These are phyloP conservation scores for Pimpla rufipes DNA, from an alignment of 2,888 invertebrate species.

Conservation along the genomic window DNA sequence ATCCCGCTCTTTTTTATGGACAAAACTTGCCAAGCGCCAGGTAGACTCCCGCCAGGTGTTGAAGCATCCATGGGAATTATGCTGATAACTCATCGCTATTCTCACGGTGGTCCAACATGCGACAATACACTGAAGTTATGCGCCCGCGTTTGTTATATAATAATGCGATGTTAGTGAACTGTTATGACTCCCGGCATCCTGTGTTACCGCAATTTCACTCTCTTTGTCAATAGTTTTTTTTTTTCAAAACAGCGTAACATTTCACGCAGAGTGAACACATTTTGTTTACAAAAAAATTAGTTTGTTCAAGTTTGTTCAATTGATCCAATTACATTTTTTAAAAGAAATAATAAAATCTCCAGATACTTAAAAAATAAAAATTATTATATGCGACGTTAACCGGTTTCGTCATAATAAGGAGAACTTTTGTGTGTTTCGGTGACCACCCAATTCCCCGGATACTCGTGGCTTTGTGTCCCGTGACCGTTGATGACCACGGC, in stretches of 20 bases:
- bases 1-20: slow-evolving; percentile 73
- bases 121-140: slow-evolving; percentile 60
- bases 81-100: slow-evolving; percentile 84
- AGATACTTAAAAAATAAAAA: too few species aligned
- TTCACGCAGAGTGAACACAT: too few species aligned
- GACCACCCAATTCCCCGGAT: slow-evolving; percentile 39
- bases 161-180: slow-evolving; percentile 36
- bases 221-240: neutral
- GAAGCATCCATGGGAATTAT: slow-evolving; percentile 84
- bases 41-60: slow-evolving; percentile 82
- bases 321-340: too few species aligned
- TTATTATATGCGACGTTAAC: too few species aligned
- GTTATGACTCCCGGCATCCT: slow-evolving; percentile 53
- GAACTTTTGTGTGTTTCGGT: neutral
- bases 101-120: slow-evolving; percentile 80
- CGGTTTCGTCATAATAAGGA: too few species aligned
- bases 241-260: neutral
- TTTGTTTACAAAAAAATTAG: too few species aligned
- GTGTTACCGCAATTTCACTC: slow-evolving; percentile 19
- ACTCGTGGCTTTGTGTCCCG: slow-evolving; percentile 23
- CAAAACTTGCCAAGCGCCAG: slow-evolving; percentile 78
- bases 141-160: slow-evolving; percentile 56
- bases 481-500: slow-evolving; percentile 48
- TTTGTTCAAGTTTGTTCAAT: too few species aligned
- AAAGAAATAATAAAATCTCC: too few species aligned